These are phyloP conservation scores for Drosophila ogumai DNA, from an alignment of 1,140 invertebrate species.

Conservation along the genomic window DNA sequence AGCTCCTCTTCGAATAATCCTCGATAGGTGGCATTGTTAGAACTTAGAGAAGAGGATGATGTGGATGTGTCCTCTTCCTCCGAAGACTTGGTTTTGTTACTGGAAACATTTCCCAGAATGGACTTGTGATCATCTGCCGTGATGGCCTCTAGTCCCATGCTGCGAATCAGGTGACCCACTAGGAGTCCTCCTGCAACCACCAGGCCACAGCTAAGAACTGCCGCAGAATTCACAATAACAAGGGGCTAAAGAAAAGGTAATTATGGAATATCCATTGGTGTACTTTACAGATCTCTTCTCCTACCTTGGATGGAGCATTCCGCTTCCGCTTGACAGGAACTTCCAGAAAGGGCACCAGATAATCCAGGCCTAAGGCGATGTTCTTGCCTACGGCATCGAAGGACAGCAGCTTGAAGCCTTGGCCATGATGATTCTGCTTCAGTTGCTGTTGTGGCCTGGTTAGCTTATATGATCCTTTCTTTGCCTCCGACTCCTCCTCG, in stretches of 20 bases:
- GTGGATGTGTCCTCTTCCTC: constrained; percentile 1
- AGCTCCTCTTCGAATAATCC: constrained; percentile 28
- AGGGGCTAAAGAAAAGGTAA: constrained; percentile 36
- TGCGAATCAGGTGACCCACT: constrained; percentile 66
- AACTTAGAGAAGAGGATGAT: background rate
- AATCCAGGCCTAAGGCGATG: constrained; percentile 68
- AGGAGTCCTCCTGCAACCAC: constrained; percentile 53
- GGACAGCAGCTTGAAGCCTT: constrained; percentile 58
- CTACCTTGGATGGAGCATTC: constrained; percentile 58
- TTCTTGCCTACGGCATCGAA: constrained; percentile 68
- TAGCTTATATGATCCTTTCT: background rate
- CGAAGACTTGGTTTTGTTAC: constrained; percentile 6
- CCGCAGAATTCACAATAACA: constrained; percentile 67
- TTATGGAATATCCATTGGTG: background rate
- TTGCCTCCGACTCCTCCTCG: constrained; percentile 12
- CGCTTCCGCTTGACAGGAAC: constrained; percentile 67
- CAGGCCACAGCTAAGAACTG: constrained; percentile 62
- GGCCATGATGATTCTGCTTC: constrained; percentile 6
- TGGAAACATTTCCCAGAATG: constrained; percentile 8
- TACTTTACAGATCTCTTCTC: accelerated
- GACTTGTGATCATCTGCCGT: constrained; percentile 15
- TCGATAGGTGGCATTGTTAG: constrained; percentile 8
- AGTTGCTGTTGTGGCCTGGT: constrained; percentile 19
- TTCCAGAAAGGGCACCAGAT: constrained; percentile 72
- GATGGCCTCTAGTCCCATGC: constrained; percentile 56